Base-by-base conservation (phyloP, 2,113 vertebrate genomes). In the Silurus asotus region DNA sequence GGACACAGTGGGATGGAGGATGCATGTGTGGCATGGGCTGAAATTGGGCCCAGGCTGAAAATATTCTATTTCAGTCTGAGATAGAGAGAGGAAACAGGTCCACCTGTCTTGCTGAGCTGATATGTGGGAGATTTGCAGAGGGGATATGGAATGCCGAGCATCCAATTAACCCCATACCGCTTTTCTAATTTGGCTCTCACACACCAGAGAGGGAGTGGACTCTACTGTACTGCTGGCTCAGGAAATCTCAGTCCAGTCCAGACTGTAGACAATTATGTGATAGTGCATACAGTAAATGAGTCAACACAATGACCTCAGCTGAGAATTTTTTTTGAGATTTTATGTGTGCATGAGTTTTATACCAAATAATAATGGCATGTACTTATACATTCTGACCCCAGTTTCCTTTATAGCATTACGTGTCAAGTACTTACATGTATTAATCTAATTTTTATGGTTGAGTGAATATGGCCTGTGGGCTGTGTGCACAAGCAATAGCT, bases 131-230 rank as follows among this genome's bases (percentile, higher is more conserved):
- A 72, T 81, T 45, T 20, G 55, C 51, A 59, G 84, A 84, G 62
- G 87, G 82, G 83, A 88, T 77, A 87, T 64, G 84, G 83, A 78
- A 80, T 65, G 51, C 59, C 51, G 64, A 77, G 64, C 87, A 89
- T 90, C 82, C 85, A 90, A 89, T 91, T 89, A 92, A 88, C 88
- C 86, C 70, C 87, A 87, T 70, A 65, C 86, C 25, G 89, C 78
- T 87, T 88, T 89, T 91, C 91, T 91, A 90, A 93, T 93, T 90
- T 93, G 91, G 89, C 77, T 77, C 83, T 84, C 74, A 55, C 82
- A 85, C 59, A 87, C 28, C 19, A 81, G 82, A 85, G 72, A 88
- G 25, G 82, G 75, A 90, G 78, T 87, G 51, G 19, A 48, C 55
- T 76, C 81, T 75, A 55, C 14, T 28, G 49, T 20, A 75, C 55